phyloP scores from a whole-genome alignment of 2,888 invertebrate genomes.

The Osmoderma eremita region DNA sequence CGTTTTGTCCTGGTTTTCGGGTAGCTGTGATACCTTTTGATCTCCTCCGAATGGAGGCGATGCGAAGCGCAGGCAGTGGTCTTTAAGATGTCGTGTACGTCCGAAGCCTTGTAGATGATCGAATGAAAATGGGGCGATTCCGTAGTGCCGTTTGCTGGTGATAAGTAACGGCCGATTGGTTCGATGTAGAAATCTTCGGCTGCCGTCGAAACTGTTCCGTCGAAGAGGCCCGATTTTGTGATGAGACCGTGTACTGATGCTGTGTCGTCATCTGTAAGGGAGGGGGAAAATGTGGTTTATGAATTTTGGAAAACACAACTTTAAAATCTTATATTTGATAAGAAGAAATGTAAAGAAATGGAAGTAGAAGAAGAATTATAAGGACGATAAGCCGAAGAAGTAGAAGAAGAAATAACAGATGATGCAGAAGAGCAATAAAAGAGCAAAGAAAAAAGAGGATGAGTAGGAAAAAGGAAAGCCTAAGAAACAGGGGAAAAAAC shows the following conservation, averaged over 20 bases:
- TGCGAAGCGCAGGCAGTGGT: conserved; percentile 59
- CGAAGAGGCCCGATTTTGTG: conserved; percentile 87
- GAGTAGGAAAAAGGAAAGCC: too few relatives aligned
- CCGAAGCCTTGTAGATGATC: conserved; percentile 84
- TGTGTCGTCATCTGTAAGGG: conserved; percentile 82
- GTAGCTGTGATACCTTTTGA: conserved; percentile 45
- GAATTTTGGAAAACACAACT: too few relatives aligned
- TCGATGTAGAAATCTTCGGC: conserved; percentile 88
- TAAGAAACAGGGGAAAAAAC: too few relatives aligned
- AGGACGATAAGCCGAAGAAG: too few relatives aligned
- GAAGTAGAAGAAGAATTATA: too few relatives aligned
- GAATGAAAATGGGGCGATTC: conserved; percentile 73
- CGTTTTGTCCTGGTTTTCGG: conserved; percentile 66
- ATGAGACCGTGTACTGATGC: conserved; percentile 87
- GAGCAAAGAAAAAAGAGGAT: too few relatives aligned
- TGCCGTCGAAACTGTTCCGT: conserved; percentile 84
- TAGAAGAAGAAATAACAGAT: too few relatives aligned
- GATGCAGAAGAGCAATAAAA: too few relatives aligned
- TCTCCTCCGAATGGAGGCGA: conserved; percentile 51
- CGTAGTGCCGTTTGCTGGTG: conserved; percentile 64
- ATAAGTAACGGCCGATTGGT: conserved; percentile 75
- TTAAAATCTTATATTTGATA: neutral
- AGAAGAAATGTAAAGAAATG: neutral
- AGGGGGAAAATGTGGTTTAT: too few relatives aligned
- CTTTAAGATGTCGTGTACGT: conserved; percentile 70